Evolutionary conservation across 2,113 vertebrate genomes (phyloP).

Genomic region (Paedocypris sp.): DNA sequence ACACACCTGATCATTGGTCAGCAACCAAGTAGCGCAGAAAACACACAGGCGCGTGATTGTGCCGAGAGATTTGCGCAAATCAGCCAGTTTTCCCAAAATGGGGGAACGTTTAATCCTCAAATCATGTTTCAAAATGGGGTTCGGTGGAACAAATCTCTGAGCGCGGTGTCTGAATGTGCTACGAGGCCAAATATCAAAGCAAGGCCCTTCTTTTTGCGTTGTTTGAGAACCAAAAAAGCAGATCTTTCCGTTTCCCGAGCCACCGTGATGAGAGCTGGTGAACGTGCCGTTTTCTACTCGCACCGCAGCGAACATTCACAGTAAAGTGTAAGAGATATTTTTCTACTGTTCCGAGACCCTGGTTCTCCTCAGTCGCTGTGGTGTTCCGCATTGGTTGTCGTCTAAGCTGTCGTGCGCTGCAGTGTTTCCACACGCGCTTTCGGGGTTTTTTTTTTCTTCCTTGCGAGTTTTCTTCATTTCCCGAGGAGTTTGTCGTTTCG

Average conservation of each 20-base stretch:
- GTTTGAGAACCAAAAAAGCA: constrained; percentile 31
- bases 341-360: constrained; percentile 57
- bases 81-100: too few relatives aligned
- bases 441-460: constrained; percentile 69
- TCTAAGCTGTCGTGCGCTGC: constrained; percentile 79
- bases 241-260: neutral
- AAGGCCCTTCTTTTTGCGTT: constrained; percentile 21
- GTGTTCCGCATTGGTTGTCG: constrained; percentile 81
- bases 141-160: too few relatives aligned
- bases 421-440: constrained; percentile 83
- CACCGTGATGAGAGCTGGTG: neutral
- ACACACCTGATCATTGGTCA: too few relatives aligned
- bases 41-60: too few relatives aligned
- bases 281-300: constrained; percentile 29
- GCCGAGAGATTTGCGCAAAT: too few relatives aligned
- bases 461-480: constrained; percentile 69
- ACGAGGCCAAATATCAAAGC: constrained; percentile 34
- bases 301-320: constrained; percentile 32
- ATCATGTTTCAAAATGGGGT: too few relatives aligned
- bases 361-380: constrained; percentile 71
- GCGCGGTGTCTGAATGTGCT: constrained; percentile 23
- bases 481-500: constrained; percentile 56
- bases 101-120: too few relatives aligned
- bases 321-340: constrained; percentile 36
- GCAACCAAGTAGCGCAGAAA: too few relatives aligned